A percentile compares a stretch with the other conserved stretches of the same genome.
These are phyloP conservation scores for Lordiphosa mommai DNA, from an alignment of 1,140 invertebrate genomes.

Conservation along the genomic window DNA sequence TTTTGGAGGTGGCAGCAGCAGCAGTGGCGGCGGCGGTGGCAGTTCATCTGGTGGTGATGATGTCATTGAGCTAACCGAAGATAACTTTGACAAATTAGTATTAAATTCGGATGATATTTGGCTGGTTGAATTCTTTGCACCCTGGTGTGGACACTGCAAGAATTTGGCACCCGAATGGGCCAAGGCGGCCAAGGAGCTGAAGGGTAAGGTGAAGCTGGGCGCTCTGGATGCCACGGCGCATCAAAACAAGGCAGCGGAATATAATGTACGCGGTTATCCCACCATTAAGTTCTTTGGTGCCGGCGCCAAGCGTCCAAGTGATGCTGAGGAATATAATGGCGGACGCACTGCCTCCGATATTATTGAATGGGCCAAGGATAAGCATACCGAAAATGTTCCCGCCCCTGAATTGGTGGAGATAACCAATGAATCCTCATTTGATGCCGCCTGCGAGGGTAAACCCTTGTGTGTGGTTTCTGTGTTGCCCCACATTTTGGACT, in stretches of 20 bases:
- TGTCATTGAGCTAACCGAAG: slow-evolving; percentile 96
- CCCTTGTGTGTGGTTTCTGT: slow-evolving; percentile 96
- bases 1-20: slow-evolving; percentile 61
- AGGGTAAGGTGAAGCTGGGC: slow-evolving; percentile 97
- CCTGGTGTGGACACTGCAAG: slow-evolving; percentile 98
- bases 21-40: slow-evolving; percentile 22
- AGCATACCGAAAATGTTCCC: slow-evolving; percentile 91
- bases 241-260: slow-evolving; percentile 87
- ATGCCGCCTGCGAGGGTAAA: slow-evolving; percentile 89
- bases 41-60: slow-evolving; percentile 81
- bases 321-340: slow-evolving; percentile 90
- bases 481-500: slow-evolving; percentile 98
- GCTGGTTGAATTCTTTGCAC: slow-evolving; percentile 98
- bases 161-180: slow-evolving; percentile 97
- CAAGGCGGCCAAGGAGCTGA: slow-evolving; percentile 94
- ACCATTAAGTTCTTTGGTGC: slow-evolving; percentile 97
- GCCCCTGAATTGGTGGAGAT: slow-evolving; percentile 94
- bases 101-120: slow-evolving; percentile 95
- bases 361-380: slow-evolving; percentile 93
- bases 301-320: slow-evolving; percentile 87
- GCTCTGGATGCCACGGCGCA: slow-evolving; percentile 98
- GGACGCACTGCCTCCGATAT: slow-evolving; percentile 96
- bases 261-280: slow-evolving; percentile 94
- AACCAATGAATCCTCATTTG: slow-evolving; percentile 83
- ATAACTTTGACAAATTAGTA: slow-evolving; percentile 95